Evolutionary conservation across 2,888 invertebrate genomes (phyloP).

Genomic region (Spodoptera littoralis): DNA sequence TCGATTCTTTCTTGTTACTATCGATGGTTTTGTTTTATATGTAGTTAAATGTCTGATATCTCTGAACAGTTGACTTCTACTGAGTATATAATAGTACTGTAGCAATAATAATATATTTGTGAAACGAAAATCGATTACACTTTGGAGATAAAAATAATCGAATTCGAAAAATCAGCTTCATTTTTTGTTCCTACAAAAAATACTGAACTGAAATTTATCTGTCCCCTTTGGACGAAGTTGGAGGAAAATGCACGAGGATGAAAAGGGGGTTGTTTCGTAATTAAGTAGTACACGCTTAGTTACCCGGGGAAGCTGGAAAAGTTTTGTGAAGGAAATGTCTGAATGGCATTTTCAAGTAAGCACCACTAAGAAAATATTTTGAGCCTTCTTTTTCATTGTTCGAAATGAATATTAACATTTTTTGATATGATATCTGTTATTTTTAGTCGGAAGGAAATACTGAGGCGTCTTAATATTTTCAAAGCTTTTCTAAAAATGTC

Average conservation of each 20-base stretch:
- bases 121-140: no score
- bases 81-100: no score
- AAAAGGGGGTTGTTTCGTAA: conserved; percentile 69
- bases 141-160: no score
- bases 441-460: no score
- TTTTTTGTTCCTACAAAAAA: conserved; percentile 3
- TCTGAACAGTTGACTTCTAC: no score
- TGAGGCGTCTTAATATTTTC: no score
- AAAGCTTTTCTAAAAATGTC: no score
- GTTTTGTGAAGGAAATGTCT: conserved; percentile 56
- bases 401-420: neutral
- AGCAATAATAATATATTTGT: no score
- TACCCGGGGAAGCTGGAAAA: conserved; percentile 67
- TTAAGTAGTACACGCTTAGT: conserved; percentile 83
- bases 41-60: no score
- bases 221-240: conserved; percentile 35
- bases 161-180: conserved; percentile 5
- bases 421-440: neutral
- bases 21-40: no score
- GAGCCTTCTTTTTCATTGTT: conserved; percentile 54
- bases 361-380: conserved; percentile 65
- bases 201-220: conserved; percentile 33
- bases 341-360: conserved; percentile 67
- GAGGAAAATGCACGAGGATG: conserved; percentile 45
- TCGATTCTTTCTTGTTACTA: no score